Base-by-base conservation (phyloP, 92 coral and sea anemone species). In the Micromussa lordhowensis region DNA sequence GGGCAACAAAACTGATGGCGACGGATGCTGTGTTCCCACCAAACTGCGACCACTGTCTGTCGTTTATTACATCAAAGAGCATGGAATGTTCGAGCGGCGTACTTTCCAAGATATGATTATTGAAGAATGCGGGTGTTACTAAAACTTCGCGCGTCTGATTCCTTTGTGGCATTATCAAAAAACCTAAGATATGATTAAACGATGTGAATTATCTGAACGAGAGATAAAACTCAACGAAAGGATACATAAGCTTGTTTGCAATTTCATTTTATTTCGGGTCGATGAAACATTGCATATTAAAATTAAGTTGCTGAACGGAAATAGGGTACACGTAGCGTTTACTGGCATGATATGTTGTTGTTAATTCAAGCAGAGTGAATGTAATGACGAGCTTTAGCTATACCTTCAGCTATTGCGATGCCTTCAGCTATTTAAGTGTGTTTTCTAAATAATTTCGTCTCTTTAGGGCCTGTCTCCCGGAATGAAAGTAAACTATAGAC, bases 101-200 rank as follows among this genome's bases (percentile, higher is more conserved):
- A 85, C 75, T 18, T 14, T 38, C 17, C 28, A 29, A 31, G 44
- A 64, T 58, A 57, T 77, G 63, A 69, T 86, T 49, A 83, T 86
- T 19, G 75, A 77, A 63, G 76, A 77, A 29, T 86, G 89, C 69
- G 58, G 35, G 21, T 86, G 83, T 53, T 68, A 86, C 76, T 86
- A 49, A 86, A 36, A n/a, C n/a, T 21, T 21, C 1, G 7, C 28
- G 35, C 68, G 13, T 48, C 19, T 7, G 21, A 8, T 31, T 54
- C 68, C 32, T 30, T 35, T 71, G 87, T 55, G 78, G 87, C 55
- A 49, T 18, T 12, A 35, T 19, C 4, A 34, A 71, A 44, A 69
- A 70, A 71, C 48, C 76, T 12, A 32, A 32, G 29, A 61, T 61
- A 58, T 44, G 64, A 18, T 58, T 58, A 58, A 58, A 18, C n/a